These are phyloP conservation scores for Nasonia vitripennis DNA, from an alignment of 1,140 invertebrate genomes.

Conservation along the genomic window DNA sequence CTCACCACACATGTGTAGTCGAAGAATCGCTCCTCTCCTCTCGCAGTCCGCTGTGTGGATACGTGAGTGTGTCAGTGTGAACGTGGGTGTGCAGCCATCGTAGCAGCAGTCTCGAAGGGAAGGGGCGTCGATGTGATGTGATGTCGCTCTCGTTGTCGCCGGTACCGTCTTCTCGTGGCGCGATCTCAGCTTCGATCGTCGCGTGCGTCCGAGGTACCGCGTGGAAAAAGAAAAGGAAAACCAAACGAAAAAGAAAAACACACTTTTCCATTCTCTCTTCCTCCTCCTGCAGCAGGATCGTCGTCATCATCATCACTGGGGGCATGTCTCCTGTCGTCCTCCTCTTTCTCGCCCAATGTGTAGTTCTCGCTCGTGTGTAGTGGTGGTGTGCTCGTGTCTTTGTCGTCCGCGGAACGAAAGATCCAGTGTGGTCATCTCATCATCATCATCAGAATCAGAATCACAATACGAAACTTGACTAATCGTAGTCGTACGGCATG, in stretches of 20 bases:
- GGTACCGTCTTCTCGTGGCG: background rate
- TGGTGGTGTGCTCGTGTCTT: background rate
- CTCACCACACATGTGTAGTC: constrained; percentile 10
- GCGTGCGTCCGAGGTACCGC: background rate
- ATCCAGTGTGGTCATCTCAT: background rate
- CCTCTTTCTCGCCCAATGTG: background rate
- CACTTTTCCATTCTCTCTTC: constrained; percentile 14
- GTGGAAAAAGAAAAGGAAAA: constrained; percentile 6
- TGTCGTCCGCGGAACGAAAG: constrained; percentile 1
- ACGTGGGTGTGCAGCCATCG: background rate
- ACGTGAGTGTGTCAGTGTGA: background rate
- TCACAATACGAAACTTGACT: background rate
- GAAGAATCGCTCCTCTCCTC: constrained; percentile 4
- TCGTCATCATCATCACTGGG: background rate
- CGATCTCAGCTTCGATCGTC: constrained; percentile 2
- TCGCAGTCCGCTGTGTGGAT: background rate
- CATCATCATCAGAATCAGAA: background rate
- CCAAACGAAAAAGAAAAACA: constrained; percentile 33
- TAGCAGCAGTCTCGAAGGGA: background rate
- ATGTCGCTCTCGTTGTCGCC: background rate
- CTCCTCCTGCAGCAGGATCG: constrained; percentile 6
- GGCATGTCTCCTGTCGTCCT: background rate
- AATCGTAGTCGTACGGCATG: background rate
- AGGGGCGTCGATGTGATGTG: background rate
- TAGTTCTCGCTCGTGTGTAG: background rate